Evolutionary conservation across 1,140 invertebrate species (phyloP), one percentile per base, ranked within the genome.

Genomic region (Zaprionus camerounensis): DNA sequence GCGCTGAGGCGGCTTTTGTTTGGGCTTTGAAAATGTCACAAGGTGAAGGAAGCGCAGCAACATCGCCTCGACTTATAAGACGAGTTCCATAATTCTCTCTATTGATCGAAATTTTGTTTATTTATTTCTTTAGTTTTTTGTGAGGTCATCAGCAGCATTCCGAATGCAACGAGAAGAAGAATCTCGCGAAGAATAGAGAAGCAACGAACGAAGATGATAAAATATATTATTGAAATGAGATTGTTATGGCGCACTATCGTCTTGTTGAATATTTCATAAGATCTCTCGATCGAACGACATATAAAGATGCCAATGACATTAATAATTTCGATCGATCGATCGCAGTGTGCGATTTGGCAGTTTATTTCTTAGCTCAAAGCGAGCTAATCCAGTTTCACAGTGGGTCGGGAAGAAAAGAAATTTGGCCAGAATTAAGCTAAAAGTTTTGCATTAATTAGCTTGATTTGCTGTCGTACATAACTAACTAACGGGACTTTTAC

Each of bases 81-180:
- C 53, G 24, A 44, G 66, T 53, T 76, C 56, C 46, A 72, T 71
- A 65, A 72, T 58, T 71, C 56, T 59, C 41, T 80, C 28, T 71
- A 41, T 70, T 22, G 38, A 53, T 41, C 53, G 41, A 66, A 71
- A 56, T 61, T 58, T 58, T 55, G 59, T 61, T 77, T 75, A 82
- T 70, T 59, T 72, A 82, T 70, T 59, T 72, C 41, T 17, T 46
- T 17, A 9, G 5, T 46, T 46, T 44, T 3, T 17, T 51, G 62
- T 87, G 84, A 87, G 84, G 78, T 87, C 84, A 84, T 80, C 82
- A 62, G 65, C 82, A 84, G 20, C 67, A 74, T 58, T 57, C 56
- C 53, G 78, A 83, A 88, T 77, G 72, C 79, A 78, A 72, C 46
- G 36, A 66, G 78, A 44, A 61, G 41, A 66, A 73, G 44, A 65